These are phyloP conservation scores for Teleogryllus oceanicus DNA, from an alignment of 2,888 invertebrate genomes.

Conservation along the genomic window DNA sequence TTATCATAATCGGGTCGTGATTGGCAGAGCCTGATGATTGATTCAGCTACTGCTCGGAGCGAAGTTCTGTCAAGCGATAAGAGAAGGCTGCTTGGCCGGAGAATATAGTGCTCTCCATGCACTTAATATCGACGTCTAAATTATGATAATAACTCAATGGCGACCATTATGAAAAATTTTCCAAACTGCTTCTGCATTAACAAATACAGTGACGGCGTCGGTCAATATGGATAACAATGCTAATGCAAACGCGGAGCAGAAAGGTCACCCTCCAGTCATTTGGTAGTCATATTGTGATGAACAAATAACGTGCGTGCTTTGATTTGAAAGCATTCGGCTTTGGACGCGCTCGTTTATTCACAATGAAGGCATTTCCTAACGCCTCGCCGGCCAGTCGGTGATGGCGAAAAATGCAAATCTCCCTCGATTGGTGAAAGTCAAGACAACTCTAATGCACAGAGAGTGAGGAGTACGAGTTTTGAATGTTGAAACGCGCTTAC, in stretches of 20 bases:
- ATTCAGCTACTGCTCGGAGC: not conserved
- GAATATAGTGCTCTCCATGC: slow-evolving; percentile 18
- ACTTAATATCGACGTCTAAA: slow-evolving; percentile 5
- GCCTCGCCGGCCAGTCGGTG: not conserved
- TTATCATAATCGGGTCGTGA: slow-evolving; percentile 2
- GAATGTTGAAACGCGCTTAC: no score
- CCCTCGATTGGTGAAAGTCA: not conserved
- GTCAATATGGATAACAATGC: slow-evolving; percentile 9
- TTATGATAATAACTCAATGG: slow-evolving; percentile 18
- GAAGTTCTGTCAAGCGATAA: not conserved
- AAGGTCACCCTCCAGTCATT: not conserved
- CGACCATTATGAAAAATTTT: not conserved
- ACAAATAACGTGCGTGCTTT: not conserved
- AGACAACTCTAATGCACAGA: no score
- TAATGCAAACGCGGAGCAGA: not conserved
- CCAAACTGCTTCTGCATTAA: not conserved
- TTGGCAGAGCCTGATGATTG: not conserved
- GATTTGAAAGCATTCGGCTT: not conserved
- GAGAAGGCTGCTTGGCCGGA: not conserved
- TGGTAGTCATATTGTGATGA: slow-evolving; percentile 10
- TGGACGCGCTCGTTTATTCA: not conserved
- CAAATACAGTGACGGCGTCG: slow-evolving; percentile 5
- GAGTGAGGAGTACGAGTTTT: no score
- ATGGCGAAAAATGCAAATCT: not conserved
- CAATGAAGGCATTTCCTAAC: not conserved